These are phyloP conservation scores for Anagrus nilaparvatae DNA, from an alignment of 1,140 invertebrate species.

Conservation along the genomic window DNA sequence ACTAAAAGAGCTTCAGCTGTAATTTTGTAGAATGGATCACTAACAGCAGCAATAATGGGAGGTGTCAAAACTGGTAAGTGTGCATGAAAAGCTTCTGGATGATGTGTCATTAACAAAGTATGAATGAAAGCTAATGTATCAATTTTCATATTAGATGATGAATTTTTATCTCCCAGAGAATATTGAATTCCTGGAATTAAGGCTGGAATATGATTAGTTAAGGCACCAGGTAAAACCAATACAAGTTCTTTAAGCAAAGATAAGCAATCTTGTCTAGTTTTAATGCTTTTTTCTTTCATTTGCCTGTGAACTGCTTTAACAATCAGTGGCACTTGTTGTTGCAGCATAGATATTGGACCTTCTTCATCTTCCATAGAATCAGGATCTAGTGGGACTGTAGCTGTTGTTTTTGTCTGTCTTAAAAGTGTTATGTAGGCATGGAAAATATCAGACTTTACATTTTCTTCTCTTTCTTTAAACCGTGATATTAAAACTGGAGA, in stretches of 20 bases:
- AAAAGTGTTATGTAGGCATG: constrained; percentile 92
- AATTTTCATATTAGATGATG: constrained; percentile 97
- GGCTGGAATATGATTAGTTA: constrained; percentile 73
- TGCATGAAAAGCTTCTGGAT: constrained; percentile 54
- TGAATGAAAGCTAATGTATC: constrained; percentile 91
- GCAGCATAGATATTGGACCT: constrained; percentile 57
- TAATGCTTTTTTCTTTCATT: constrained; percentile 89
- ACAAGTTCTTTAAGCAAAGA: constrained; percentile 84
- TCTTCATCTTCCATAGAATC: constrained; percentile 73
- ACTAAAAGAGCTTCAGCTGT: constrained; percentile 90
- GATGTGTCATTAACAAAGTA: constrained; percentile 75
- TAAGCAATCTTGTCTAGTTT: constrained; percentile 87
- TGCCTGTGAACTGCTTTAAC: constrained; percentile 83
- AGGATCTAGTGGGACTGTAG: constrained; percentile 48
- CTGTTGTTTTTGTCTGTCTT: constrained; percentile 68
- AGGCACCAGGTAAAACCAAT: constrained; percentile 76
- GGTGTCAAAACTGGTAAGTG: constrained; percentile 80
- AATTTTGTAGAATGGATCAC: constrained; percentile 97
- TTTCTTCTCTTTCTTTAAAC: constrained; percentile 98
- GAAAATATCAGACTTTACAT: constrained; percentile 96
- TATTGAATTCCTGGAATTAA: constrained; percentile 86
- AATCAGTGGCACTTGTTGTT: constrained; percentile 64
- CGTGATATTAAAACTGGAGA: constrained; percentile 82
- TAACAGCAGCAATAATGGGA: constrained; percentile 76
- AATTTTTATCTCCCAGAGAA: constrained; percentile 85